Base-by-base conservation (phyloP, 2,797 vertebrate species). In the Myoxocephalus aenaeus region DNA sequence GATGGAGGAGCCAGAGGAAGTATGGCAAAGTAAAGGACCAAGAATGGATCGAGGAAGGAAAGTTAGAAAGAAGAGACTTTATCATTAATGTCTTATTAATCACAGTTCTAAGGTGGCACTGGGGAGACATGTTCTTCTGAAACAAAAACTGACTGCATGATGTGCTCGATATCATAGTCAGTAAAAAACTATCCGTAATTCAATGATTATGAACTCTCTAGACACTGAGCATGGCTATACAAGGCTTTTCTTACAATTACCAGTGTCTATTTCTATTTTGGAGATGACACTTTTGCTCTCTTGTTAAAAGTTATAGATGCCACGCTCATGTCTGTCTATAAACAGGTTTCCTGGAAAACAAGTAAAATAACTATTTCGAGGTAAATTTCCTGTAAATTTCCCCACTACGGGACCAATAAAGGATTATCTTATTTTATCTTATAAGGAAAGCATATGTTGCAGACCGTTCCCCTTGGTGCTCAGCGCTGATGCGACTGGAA, bases 61-160 rank as follows among this genome's bases (percentile, higher is more conserved):
- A 54, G 42, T 4, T 22, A 73, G 50, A 50, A 48, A 57, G 36
- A 61, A 61, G 29, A 66, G 44, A 65, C 29, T 44, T 46, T 75
- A 25, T 68, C 46, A 56, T 77, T 68, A 82, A 75, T 29, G 42
- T 65, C 53, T 80, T 74, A 73, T 79, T 77, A 67, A 82, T 69
- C 65, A 70, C 18, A 25, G 59, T 25, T 10, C 78, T 72, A 59
- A 61, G 56, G 40, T 44, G 51, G n/a, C 38, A 74, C 20, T 7
- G 12, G 8, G 11, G 22, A 50, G 36, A 71, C 11, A 25, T 13
- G n/a, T 51, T 66, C 20, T 46, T 17, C 14, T 25, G 13, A 64
- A 42, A 71, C 40, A 9, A 15, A 40, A 40, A 7, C 17, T 12
- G 22, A 27, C 25, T 1, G 42, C 44, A 58, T 20, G 27, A 1